phyloP scores from a whole-genome alignment of 2,113 vertebrate genomes.

The Hipposideros armiger region DNA sequence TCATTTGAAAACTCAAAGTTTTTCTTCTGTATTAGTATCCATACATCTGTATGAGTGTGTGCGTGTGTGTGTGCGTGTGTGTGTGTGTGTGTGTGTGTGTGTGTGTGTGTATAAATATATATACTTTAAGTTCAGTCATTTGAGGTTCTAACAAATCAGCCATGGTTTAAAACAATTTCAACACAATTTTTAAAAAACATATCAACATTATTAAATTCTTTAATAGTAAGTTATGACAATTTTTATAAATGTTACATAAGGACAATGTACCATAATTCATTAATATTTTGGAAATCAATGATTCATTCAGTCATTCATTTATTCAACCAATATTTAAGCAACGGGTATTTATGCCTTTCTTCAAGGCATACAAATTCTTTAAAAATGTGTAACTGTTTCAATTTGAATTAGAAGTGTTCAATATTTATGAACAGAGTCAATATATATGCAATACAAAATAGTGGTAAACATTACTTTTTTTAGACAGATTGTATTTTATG shows the following conservation, averaged over 20 bases:
- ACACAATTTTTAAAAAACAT: neutral
- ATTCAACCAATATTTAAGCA: neutral
- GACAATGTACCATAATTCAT: neutral
- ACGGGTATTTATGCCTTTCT: neutral
- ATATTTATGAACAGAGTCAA: neutral
- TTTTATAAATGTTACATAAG: neutral
- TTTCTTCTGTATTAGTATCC: neutral
- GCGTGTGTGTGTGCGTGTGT: too few species aligned
- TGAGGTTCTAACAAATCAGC: neutral
- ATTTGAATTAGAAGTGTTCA: neutral
- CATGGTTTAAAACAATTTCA: neutral
- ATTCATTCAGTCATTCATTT: neutral
- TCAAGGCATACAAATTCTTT: neutral
- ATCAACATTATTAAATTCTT: neutral
- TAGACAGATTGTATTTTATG: neutral
- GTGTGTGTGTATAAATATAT: too few species aligned
- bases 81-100: too few species aligned
- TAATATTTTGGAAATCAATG: neutral
- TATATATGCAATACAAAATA: neutral
- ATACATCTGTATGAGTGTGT: neutral
- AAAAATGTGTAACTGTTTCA: neutral
- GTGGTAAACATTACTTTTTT: neutral
- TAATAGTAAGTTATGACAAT: neutral
- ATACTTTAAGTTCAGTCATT: neutral
- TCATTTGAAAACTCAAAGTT: neutral